phyloP scores from a whole-genome alignment of 2,113 vertebrate species.

The Pristiophorus japonicus region DNA sequence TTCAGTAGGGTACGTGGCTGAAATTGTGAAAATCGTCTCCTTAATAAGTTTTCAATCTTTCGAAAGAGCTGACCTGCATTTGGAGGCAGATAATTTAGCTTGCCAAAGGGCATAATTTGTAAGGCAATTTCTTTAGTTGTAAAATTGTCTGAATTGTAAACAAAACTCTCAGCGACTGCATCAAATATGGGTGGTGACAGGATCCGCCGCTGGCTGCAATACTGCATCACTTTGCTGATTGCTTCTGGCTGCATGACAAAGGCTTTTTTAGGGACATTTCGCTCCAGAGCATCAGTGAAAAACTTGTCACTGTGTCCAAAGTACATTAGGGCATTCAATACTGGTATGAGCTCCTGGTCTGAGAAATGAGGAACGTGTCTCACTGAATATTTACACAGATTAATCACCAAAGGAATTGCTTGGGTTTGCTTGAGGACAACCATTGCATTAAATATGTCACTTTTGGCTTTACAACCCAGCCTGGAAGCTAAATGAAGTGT shows the following conservation, averaged over 20 bases:
- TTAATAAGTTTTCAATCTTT: constrained; percentile 70
- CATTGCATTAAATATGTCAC: constrained; percentile 63
- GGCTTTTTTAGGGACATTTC: constrained; percentile 47
- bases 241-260: constrained; percentile 62
- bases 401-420: constrained; percentile 65
- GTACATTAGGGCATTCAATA: constrained; percentile 70
- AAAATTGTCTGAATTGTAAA: constrained; percentile 67
- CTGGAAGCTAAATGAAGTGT: constrained; percentile 47
- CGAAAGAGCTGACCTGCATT: constrained; percentile 65
- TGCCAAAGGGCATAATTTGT: constrained; percentile 71
- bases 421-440: constrained; percentile 62
- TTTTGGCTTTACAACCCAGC: constrained; percentile 58
- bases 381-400: constrained; percentile 65
- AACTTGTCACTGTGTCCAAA: constrained; percentile 67
- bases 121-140: constrained; percentile 66
- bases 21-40: constrained; percentile 59
- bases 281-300: constrained; percentile 70
- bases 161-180: constrained; percentile 69
- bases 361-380: constrained; percentile 64
- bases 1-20: constrained; percentile 66
- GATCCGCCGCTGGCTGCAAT: constrained; percentile 64
- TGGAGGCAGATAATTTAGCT: constrained; percentile 76
- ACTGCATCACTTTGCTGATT: constrained; percentile 63
- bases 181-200: constrained; percentile 69
- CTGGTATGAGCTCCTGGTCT: constrained; percentile 60